phyloP scores from a whole-genome alignment of 2,888 invertebrate genomes.

The Synanthedon myopaeformis region DNA sequence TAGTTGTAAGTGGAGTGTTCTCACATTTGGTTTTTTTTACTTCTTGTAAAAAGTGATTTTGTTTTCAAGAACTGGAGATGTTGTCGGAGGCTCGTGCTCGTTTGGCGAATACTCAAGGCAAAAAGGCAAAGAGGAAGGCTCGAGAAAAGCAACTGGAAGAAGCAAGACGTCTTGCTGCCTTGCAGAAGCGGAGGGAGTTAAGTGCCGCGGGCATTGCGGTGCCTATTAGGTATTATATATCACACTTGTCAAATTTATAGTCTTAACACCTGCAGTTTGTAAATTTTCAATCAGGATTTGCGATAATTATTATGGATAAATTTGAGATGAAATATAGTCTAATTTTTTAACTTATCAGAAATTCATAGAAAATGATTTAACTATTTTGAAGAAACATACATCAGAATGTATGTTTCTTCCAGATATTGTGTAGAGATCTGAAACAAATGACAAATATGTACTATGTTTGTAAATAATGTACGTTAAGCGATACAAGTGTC shows the following conservation, averaged over 20 bases:
- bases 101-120: slow-evolving; percentile 97
- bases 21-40: too few relatives aligned
- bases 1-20: not conserved
- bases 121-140: slow-evolving; percentile 93
- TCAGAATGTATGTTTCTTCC: too few relatives aligned
- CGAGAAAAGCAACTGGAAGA: slow-evolving; percentile 99
- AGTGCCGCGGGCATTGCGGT: slow-evolving; percentile 93
- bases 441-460: too few relatives aligned
- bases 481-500: too few relatives aligned
- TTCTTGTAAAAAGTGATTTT: too few relatives aligned
- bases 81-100: slow-evolving; percentile 98
- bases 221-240: slow-evolving; percentile 40
- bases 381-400: too few relatives aligned
- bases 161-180: slow-evolving; percentile 92
- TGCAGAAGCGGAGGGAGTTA: slow-evolving; percentile 97
- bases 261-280: not conserved
- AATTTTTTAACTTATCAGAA: too few relatives aligned
- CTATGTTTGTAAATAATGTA: too few relatives aligned
- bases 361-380: too few relatives aligned
- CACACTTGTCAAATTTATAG: not conserved
- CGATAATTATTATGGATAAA: too few relatives aligned
- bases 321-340: too few relatives aligned
- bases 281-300: not conserved
- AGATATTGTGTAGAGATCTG: too few relatives aligned
- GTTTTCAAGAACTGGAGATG: slow-evolving; percentile 91